Conservation (phyloP, 2,797 vertebrate species). For the Spatula clypeata region DNA sequence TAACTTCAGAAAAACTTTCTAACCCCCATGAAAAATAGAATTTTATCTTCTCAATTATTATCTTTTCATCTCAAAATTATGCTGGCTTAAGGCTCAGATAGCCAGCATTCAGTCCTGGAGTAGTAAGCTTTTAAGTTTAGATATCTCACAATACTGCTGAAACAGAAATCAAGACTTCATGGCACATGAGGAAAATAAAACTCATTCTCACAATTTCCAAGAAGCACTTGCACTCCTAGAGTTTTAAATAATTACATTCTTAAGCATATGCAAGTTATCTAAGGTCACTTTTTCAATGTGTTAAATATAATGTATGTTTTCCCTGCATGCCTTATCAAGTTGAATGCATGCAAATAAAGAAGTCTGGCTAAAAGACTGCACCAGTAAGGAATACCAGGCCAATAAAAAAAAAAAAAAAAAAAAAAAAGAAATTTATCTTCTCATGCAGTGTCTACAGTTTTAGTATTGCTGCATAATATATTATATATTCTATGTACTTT, state of each 20-base stretch:
- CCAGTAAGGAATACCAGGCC: not conserved
- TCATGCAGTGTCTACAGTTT: not conserved
- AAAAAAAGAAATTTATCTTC: not conserved
- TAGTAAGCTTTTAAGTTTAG: not conserved
- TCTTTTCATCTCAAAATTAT: not conserved
- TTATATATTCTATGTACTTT: not conserved
- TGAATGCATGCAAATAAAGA: not conserved
- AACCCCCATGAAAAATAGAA: not conserved
- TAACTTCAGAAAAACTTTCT: not conserved
- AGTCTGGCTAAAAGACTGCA: not conserved
- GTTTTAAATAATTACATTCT: not conserved
- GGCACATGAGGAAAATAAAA: not conserved
- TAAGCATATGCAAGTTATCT: not conserved
- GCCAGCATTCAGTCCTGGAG: not conserved
- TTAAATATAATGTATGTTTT: not conserved
- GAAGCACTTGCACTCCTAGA: not conserved
- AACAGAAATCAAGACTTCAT: not conserved
- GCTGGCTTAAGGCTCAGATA: not conserved
- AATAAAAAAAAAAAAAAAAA: not conserved
- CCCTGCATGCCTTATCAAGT: not conserved
- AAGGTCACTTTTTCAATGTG: not conserved
- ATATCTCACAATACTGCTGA: fast-evolving
- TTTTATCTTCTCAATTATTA: not conserved
- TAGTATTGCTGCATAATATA: not conserved
- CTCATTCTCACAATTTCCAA: not conserved